Percentiles rank a stretch among this genome's conserved stretches.
phyloP scores from a whole-genome alignment of 2,113 vertebrate species.

The Sialia sialis region DNA sequence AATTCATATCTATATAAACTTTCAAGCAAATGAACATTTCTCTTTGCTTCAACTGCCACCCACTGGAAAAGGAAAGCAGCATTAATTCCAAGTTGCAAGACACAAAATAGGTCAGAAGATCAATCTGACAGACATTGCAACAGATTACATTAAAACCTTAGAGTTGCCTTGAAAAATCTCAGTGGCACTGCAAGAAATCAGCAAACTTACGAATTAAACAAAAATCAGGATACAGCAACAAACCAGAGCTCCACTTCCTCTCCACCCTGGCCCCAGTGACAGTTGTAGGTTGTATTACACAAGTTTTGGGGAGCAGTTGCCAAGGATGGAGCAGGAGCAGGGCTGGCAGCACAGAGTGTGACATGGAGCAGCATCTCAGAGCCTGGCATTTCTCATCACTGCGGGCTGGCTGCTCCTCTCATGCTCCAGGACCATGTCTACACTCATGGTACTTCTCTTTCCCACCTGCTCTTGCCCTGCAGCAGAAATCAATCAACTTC shows the following conservation, averaged over 20 bases:
- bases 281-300: background rate
- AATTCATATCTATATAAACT: background rate
- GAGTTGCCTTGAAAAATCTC: background rate
- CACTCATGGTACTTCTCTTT: rapidly evolving
- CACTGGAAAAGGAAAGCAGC: conserved; percentile 58
- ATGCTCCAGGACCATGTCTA: background rate
- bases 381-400: background rate
- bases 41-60: conserved; percentile 61
- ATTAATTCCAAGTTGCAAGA: conserved; percentile 24
- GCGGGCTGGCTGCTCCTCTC: background rate
- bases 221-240: background rate
- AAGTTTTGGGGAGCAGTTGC: background rate
- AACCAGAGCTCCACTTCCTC: background rate
- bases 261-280: background rate
- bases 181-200: background rate
- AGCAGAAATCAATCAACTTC: background rate
- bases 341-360: background rate
- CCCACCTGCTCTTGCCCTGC: background rate
- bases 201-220: background rate
- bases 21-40: conserved; percentile 37
- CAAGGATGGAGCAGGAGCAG: background rate
- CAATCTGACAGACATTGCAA: background rate
- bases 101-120: background rate
- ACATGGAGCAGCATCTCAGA: rapidly evolving
- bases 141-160: background rate